Evolutionary conservation across 2,113 vertebrate genomes (phyloP), one percentile per base, ranked within the genome.

Genomic region (Urocolius indicus): DNA sequence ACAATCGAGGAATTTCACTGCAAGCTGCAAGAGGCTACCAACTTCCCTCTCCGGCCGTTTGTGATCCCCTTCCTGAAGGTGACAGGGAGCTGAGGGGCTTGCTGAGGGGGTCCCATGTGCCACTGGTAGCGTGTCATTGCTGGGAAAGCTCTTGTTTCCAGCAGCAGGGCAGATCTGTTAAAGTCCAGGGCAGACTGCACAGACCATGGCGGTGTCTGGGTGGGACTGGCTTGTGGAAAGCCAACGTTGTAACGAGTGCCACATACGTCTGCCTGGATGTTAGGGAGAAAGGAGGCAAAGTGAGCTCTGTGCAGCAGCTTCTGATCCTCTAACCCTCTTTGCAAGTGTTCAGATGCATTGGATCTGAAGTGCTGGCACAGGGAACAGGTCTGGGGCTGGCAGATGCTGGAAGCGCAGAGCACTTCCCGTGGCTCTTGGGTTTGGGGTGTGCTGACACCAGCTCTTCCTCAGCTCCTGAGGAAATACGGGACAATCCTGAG

Each of bases 1-100:
- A 99, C 99, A 77, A 99, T 99, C 38, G 99, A 99, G 97, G 99
- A 99, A 97, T 99, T 99, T 95, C 99, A 99, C 94, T 99, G 99
- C 81, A 98, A 99, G 93, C 99, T 99, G 78, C 99, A 99, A 91
- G 99, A 99, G 95, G 99, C 99, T 6, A 99, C 99, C 10, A 99
- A 99, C 97, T 99, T 99, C 90, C 99, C 99, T 46, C 96, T 99
- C 46, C 98, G 99, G 83, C 99, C 99, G 0, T 99, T 99, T 92
- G 99, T 99, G 93, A 99, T 99, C 96, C 99, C 99, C 52, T 99
- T 99, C 84, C 98, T 99, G 55, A 99, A 99, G 99, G 99, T 99
- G 98, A 98, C 59, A 30, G 71, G 52, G 95, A 67, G 69, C 75
- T 84, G 91, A 91, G 93, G 91, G 93, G 32, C 46, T 74, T 45